phyloP scores from a whole-genome alignment of 2,888 invertebrate genomes.

The Cephalotes varians region DNA sequence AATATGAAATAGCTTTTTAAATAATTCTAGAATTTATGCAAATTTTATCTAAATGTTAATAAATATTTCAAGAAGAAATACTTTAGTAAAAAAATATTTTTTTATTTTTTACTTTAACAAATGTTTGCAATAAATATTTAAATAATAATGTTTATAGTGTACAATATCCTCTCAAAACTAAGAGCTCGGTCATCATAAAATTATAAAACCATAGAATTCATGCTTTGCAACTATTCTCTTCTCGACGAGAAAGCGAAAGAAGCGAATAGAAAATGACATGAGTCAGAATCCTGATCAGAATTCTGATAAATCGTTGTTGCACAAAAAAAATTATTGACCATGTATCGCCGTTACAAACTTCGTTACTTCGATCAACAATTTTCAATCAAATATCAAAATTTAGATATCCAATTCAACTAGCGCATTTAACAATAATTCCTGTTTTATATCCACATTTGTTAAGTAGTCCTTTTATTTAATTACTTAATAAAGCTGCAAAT shows the following conservation, averaged over 20 bases:
- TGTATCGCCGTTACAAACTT: background rate
- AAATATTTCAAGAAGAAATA: background rate
- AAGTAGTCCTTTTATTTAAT: background rate
- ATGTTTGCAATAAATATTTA: background rate
- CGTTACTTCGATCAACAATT: background rate
- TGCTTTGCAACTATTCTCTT: background rate
- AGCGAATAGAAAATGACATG: background rate
- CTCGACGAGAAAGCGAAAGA: background rate
- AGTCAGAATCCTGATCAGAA: background rate
- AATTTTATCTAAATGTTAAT: constrained; percentile 5
- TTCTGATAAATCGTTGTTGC: constrained; percentile 10
- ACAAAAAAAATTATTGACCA: constrained; percentile 20
- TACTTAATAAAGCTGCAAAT: background rate
- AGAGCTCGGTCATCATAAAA: background rate
- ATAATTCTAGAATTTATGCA: background rate
- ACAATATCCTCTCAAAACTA: background rate
- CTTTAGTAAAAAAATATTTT: background rate
- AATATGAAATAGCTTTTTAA: too few relatives aligned
- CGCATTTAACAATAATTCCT: background rate
- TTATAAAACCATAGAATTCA: constrained; percentile 4
- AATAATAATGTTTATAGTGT: too few relatives aligned
- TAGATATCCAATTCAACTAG: background rate
- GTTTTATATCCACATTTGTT: background rate
- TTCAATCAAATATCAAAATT: background rate
- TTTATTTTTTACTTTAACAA: background rate